These are phyloP conservation scores for Leptinotarsa undecemlineata DNA, from an alignment of 1,140 invertebrate genomes.

Conservation along the genomic window DNA sequence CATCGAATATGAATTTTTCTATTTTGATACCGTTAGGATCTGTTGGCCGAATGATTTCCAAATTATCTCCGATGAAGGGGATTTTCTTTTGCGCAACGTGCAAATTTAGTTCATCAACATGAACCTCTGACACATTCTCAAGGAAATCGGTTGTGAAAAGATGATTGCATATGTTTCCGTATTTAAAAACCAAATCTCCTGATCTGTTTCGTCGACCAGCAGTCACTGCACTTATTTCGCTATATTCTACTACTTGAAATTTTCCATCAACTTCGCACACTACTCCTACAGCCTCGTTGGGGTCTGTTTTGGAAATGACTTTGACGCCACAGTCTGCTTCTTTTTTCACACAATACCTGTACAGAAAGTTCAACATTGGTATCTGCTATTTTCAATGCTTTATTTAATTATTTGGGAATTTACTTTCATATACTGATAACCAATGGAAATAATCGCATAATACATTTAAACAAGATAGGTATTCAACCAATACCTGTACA, in stretches of 20 bases:
- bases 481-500: neutral
- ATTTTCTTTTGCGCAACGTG: slow-evolving; percentile 99
- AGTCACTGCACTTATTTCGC: slow-evolving; percentile 88
- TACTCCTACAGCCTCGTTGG: slow-evolving; percentile 92
- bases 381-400: too few relatives aligned
- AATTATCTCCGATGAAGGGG: slow-evolving; percentile 77
- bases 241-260: slow-evolving; percentile 96
- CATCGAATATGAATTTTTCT: slow-evolving; percentile 99
- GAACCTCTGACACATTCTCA: slow-evolving; percentile 52
- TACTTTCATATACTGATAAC: too few relatives aligned
- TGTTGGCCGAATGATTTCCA: slow-evolving; percentile 73
- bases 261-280: slow-evolving; percentile 85
- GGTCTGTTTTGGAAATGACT: slow-evolving; percentile 88
- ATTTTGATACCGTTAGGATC: slow-evolving; percentile 96
- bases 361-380: neutral
- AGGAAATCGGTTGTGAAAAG: slow-evolving; percentile 92
- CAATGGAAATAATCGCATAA: too few relatives aligned
- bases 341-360: slow-evolving; percentile 19
- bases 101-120: slow-evolving; percentile 76
- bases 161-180: slow-evolving; percentile 98
- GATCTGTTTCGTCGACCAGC: slow-evolving; percentile 77
- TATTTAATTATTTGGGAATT: too few relatives aligned
- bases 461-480: too few relatives aligned
- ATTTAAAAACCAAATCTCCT: slow-evolving; percentile 83
- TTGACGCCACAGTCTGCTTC: slow-evolving; percentile 73